Evolutionary conservation across 1,140 invertebrate species (phyloP), one percentile per base, ranked within the genome.

Genomic region (Triops cancriformis): DNA sequence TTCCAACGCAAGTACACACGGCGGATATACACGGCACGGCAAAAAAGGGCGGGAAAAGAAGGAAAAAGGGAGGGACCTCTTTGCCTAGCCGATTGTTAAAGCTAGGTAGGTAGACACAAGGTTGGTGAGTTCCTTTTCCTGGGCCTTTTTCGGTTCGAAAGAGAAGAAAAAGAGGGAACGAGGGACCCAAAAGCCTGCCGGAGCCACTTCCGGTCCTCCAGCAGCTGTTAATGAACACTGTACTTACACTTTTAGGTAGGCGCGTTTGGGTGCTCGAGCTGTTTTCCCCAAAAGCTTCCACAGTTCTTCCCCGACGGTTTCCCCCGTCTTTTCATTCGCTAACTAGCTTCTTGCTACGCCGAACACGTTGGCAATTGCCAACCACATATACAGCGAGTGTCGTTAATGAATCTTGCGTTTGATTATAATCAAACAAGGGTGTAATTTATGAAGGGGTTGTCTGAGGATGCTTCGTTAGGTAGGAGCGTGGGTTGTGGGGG

Each of bases 181-280:
- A 64, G 5, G 51, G 51, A n/a, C 51, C 51, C 51, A 64, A 64
- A n/a, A 37, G 31, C 31, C 31, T 37, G 31, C 31, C 31, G 31
- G 7, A 14, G 51, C 51, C 51, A 64, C 51, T 64, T 64, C 51
- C 51, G 51, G 51, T 64, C n/a, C 51, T 23, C 51, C 51, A 64
- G 51, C 51, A n/a, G 51, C 51, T 23, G 51, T 64, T 64, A 64
- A 64, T 64, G 51, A 64, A 64, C 51, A 14, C 51, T 37, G 51
- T 64, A 18, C 51, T 64, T 64, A 23, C 51, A 64, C 51, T 64
- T 64, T 64, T 64, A 64, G 10, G 14, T 64, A 37, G 31, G 31
- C 31, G 7, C 31, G 7, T 37, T 37, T 37, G 2, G 31, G 31
- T 37, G 31, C 31, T 37, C 7, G 31, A 37, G 51, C 23, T 64